A percentile compares a stretch with the other conserved stretches of the same genome.
phyloP scores from a whole-genome alignment of 2,888 invertebrate species.

The Epistrophe grossulariae region DNA sequence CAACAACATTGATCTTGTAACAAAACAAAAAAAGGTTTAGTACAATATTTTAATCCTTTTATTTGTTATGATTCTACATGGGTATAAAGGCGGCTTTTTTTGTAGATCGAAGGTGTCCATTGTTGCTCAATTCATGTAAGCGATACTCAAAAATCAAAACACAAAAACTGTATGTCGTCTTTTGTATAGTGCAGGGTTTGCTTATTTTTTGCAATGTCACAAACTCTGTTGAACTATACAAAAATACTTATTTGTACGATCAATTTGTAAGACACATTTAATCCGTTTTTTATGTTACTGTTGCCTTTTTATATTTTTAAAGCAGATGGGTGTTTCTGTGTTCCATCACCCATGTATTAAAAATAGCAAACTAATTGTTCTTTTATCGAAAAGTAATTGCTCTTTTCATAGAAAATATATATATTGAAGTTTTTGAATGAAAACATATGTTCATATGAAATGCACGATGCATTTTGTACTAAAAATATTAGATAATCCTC shows the following conservation, averaged over 20 bases:
- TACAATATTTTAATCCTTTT: slow-evolving; percentile 29
- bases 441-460: too few species aligned
- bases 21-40: slow-evolving; percentile 27
- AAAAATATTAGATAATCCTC: too few species aligned
- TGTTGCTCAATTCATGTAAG: slow-evolving; percentile 44
- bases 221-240: slow-evolving; percentile 19
- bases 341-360: slow-evolving; percentile 45
- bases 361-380: slow-evolving; percentile 60
- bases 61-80: slow-evolving; percentile 2
- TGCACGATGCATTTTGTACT: too few species aligned
- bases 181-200: slow-evolving; percentile 24
- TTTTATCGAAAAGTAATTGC: slow-evolving; percentile 70
- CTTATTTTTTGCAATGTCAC: slow-evolving; percentile 43
- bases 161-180: slow-evolving; percentile 23
- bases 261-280: slow-evolving; percentile 62
- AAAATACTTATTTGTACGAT: slow-evolving; percentile 47
- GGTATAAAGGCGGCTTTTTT: slow-evolving; percentile 30
- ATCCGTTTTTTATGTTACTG: slow-evolving; percentile 60
- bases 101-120: slow-evolving; percentile 43
- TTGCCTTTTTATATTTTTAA: background rate
- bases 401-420: slow-evolving; percentile 13
- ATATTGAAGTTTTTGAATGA: background rate
- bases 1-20: slow-evolving; percentile 13
- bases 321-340: slow-evolving; percentile 63
- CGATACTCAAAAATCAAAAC: slow-evolving; percentile 43